These are phyloP conservation scores for Dicentrarchus labrax DNA, from an alignment of 2,113 vertebrate species.

Conservation along the genomic window DNA sequence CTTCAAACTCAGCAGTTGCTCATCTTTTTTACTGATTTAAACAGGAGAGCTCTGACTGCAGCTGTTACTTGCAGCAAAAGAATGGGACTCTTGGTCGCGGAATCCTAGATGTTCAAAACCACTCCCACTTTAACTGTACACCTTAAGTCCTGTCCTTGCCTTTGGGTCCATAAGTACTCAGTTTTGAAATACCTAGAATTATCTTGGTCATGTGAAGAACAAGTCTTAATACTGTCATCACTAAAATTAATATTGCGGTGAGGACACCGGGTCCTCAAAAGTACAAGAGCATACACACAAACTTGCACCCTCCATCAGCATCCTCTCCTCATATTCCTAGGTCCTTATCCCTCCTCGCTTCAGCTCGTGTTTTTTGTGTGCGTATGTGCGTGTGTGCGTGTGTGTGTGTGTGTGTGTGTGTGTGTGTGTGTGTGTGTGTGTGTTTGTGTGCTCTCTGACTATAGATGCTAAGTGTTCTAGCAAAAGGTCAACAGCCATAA, in stretches of 20 bases:
- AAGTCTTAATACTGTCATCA: constrained; percentile 19
- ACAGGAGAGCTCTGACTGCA: neutral
- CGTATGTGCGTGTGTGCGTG: neutral
- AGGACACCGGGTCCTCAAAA: constrained; percentile 36
- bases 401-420: constrained; percentile 5
- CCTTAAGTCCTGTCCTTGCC: neutral
- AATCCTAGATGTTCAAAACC: neutral
- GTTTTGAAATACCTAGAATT: constrained; percentile 17
- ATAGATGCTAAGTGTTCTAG: constrained; percentile 66
- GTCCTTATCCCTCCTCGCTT: constrained; percentile 44
- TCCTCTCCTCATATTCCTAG: constrained; percentile 36
- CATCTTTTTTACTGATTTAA: constrained; percentile 13
- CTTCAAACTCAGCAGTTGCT: neutral
- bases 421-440: constrained; percentile 14
- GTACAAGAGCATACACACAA: constrained; percentile 31
- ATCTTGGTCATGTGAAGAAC: constrained; percentile 29
- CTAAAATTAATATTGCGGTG: constrained; percentile 25
- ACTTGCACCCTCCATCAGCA: constrained; percentile 10
- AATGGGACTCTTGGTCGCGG: neutral
- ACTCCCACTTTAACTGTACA: neutral
- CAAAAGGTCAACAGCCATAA: constrained; percentile 79
- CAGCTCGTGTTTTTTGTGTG: constrained; percentile 8
- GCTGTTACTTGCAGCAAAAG: neutral
- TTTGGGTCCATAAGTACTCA: neutral
- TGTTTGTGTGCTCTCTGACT: constrained; percentile 30